Evolutionary conservation across 2,113 vertebrate genomes (phyloP), one percentile per base, ranked within the genome.

Genomic region (Barnardius zonarius): DNA sequence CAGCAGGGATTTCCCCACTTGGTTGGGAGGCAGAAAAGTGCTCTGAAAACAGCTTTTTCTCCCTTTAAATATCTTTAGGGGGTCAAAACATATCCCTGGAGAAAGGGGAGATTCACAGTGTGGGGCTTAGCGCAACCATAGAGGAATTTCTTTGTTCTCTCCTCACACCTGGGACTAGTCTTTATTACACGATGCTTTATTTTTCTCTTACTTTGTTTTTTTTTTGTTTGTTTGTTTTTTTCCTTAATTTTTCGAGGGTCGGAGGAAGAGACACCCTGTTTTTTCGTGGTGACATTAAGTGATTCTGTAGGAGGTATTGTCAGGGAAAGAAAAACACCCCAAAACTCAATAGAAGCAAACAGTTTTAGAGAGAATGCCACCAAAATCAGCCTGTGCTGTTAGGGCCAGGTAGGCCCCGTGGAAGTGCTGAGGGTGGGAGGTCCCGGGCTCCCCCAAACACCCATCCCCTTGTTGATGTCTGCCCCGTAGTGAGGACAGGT

Each of bases 61-160:
- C 23, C 54, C 35, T 55, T 22, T 75, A 67, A 88, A 75, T 51
- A 63, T 9, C 43, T 46, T 7, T 8, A 33, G 28, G 41, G 46
- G 7, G 27, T 49, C n/a, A 49, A 74, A 30, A 2, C 2, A 0
- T 31, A 2, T 44, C 59, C 52, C 6, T 0, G 3, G 1, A 3
- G 72, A 52, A 70, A 73, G 6, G 8, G 8, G 28, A 87, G 7
- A 39, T 84, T 37, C 33, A 6, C 33, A 83, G 25, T 1, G 5
- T 3, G 30, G 11, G 27, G 41, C 11, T 83, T 6, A 12, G 41
- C 0, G 17, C 0, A 11, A 14, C 63, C 1, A 0, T 37, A 57
- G 49, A 25, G 25, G 8, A n/a, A 25, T 76, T 87, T 57, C 74
- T 89, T 87, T 95, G 74, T 92, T 95, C 57, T 89, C 44, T 48